Base-by-base conservation (phyloP, 1,140 invertebrate genomes). In the Monomorium pharaonis region DNA sequence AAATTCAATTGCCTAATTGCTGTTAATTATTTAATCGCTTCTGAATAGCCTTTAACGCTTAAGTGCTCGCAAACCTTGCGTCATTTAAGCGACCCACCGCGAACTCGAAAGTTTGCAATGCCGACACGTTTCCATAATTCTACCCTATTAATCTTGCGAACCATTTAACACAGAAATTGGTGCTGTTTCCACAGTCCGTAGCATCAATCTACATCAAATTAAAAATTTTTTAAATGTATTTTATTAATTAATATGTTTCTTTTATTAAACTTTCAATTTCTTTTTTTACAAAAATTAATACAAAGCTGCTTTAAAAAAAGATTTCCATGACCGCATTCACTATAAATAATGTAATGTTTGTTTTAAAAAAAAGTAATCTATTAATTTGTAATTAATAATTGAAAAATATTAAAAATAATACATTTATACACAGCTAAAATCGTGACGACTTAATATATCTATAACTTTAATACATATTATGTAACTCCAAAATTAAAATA, bases 1-100 rank as follows among this genome's bases (percentile, higher is more conserved):
- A 92, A 93, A 93, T 93, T 93, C 90, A 93, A 93, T 93, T 92
- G 92, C 91, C 91, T 93, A 93, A 94, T 93, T 93, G 92, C 91
- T 91, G 91, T 93, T 93, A 94, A 93, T 94, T 93, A 92, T 94
- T 93, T 94, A 93, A 93, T 94, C 88, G 91, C 89, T 91, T 87
- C 90, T 92, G 91, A 94, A 93, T 93, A 91, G 89, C 91, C 88
- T 89, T 90, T 91, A 88, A 90, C 87, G 89, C 88, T 88, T 87
- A 91, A 94, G 90, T 93, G 89, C 90, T 93, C 92, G 87, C 91
- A 88, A 93, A 93, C 91, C 90, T 90, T 90, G 91, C 88, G 89
- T 89, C 87, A 85, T 91, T 93, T 91, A 93, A 93, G 89, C 91
- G 89, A 91, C 90, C 89, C 90, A 90, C 76, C 86, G 72, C 51